phyloP scores from a whole-genome alignment of 2,113 vertebrate species.

The Piaya cayana region DNA sequence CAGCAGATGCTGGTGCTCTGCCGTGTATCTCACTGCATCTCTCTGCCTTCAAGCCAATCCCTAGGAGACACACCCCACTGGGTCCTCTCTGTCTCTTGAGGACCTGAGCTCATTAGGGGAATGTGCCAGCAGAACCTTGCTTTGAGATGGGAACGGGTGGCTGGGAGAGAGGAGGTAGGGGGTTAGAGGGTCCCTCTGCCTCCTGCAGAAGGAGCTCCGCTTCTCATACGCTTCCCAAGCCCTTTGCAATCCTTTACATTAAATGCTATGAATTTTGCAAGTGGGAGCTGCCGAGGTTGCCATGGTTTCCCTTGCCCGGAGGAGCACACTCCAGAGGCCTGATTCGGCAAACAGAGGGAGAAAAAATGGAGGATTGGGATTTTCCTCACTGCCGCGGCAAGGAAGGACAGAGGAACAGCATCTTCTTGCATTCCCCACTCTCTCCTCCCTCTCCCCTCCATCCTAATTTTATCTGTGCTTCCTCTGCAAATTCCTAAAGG shows the following conservation, averaged over 20 bases:
- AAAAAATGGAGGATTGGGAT: slow-evolving; percentile 42
- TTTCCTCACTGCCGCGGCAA: background rate
- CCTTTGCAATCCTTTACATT: slow-evolving; percentile 4
- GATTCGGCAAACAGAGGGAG: slow-evolving; percentile 52
- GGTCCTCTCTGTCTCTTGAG: background rate
- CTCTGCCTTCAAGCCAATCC: background rate
- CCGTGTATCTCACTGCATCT: background rate
- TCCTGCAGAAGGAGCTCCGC: background rate
- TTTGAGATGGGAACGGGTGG: background rate
- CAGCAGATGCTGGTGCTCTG: background rate
- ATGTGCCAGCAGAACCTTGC: rapidly evolving
- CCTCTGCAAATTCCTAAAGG: slow-evolving; percentile 56
- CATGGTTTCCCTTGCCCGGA: slow-evolving; percentile 67
- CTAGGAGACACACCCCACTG: background rate
- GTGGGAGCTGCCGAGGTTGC: slow-evolving; percentile 65
- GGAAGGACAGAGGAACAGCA: background rate
- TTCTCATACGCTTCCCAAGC: slow-evolving; percentile 18
- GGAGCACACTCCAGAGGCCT: slow-evolving; percentile 38
- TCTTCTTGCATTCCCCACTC: background rate
- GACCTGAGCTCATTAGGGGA: background rate
- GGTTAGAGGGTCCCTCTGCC: background rate
- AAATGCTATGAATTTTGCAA: slow-evolving; percentile 54
- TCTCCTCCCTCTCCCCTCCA: background rate
- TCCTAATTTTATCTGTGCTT: slow-evolving; percentile 40
- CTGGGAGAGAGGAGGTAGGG: background rate